Evolutionary conservation across 92 coral and sea anemone genomes (phyloP), one percentile per base, ranked within the genome.

Genomic region (Parazoanthus swiftii): DNA sequence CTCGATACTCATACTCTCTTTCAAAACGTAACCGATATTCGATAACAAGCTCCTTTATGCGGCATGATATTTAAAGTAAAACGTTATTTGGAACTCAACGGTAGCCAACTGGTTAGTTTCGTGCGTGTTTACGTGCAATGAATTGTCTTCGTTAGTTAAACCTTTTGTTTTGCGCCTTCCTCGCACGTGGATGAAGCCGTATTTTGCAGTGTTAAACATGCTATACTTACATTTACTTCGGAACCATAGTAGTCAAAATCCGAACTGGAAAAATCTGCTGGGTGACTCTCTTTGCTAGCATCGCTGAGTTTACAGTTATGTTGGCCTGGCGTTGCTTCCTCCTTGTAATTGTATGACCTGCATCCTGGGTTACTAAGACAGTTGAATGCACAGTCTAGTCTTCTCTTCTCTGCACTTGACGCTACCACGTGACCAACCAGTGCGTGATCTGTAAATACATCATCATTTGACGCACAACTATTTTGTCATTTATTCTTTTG

Each of bases 311-410:
- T 38, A 59, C 85, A 81, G 29, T 38, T 81, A 50, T 35, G 74
- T 77, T 77, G 16, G 20, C 71, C 73, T 10, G 74, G 6, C 1
- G 29, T 9, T 36, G 74, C 5, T 35, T 56, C 8, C 36, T 81
- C 85, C 72, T 81, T 63, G 74, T 81, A 81, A 23, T 81, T 81
- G 73, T 81, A 81, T 7, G 85, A 81, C 85, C 16, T 63, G 25
- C 85, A 81, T 29, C 29, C 46, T 33, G 85, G 15, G 46, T 81
- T 81, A 21, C 85, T 63, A 5, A 81, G 50, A 81, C 85, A 81
- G 13, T 36, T 58, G 73, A 81, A 81, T 10, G 85, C 71, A 63
- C 85, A 81, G 50, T 81, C 85, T 13, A 81, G 6, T 39, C 48
- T 20, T 20, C 51, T 37, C 26, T 23, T 76, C 79, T 35, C 79